phyloP scores from a whole-genome alignment of 2,888 invertebrate species.

The Nesidiocoris tenuis region DNA sequence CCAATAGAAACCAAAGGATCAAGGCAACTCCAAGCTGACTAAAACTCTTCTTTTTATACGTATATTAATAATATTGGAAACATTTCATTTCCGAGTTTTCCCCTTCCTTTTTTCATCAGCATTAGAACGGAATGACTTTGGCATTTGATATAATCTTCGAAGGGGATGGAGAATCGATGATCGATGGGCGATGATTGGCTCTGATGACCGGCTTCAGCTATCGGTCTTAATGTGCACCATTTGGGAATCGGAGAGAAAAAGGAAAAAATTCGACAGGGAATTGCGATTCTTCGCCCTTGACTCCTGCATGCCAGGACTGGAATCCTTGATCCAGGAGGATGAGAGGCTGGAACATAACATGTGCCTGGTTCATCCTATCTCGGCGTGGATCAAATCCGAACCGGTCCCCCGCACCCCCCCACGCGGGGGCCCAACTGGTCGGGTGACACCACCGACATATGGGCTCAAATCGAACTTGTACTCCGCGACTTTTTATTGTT shows the following conservation, averaged over 20 bases:
- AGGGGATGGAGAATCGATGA: background rate
- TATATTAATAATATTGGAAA: no score
- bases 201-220: background rate
- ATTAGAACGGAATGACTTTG: no score
- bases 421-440: slow-evolving; percentile 26
- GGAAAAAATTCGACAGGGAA: background rate
- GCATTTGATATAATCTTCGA: background rate
- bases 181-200: background rate
- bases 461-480: slow-evolving; percentile 37
- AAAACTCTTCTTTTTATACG: no score
- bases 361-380: slow-evolving; percentile 25
- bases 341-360: slow-evolving; percentile 19
- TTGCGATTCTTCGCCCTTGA: background rate
- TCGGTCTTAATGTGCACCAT: background rate
- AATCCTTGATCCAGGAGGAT: slow-evolving; percentile 24
- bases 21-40: no score
- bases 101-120: no score
- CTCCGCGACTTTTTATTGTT: slow-evolving; percentile 16
- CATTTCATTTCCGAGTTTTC: no score
- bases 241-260: background rate
- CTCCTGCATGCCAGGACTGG: background rate
- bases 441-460: slow-evolving; percentile 37
- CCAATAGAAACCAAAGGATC: no score
- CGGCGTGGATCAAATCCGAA: slow-evolving; percentile 21
- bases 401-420: slow-evolving; percentile 17